phyloP scores from a whole-genome alignment of 2,797 vertebrate species.

The Melanotaenia pygmaea region DNA sequence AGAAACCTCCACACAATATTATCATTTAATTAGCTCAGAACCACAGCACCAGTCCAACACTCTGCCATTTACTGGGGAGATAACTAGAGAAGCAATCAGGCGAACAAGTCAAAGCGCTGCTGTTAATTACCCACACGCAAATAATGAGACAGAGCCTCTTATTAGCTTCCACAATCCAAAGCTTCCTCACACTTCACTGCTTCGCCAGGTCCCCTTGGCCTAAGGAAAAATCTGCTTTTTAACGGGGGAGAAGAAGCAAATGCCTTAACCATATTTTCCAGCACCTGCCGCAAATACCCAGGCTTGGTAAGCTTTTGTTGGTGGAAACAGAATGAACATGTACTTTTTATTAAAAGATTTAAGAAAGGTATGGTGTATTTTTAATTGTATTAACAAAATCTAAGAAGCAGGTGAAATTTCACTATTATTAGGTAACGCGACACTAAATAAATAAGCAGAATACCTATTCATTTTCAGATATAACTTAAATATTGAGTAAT shows the following conservation, averaged over 20 bases:
- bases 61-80: conserved; percentile 80
- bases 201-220: conserved; percentile 68
- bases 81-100: conserved; percentile 84
- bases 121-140: conserved; percentile 84
- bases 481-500: neutral
- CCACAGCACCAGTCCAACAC: conserved; percentile 75
- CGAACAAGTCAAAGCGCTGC: conserved; percentile 74
- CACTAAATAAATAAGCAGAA: neutral
- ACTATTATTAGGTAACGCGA: neutral
- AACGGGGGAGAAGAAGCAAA: conserved; percentile 57
- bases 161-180: conserved; percentile 83
- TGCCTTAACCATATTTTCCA: conserved; percentile 46
- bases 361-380: neutral
- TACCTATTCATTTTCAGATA: neutral
- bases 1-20: conserved; percentile 76
- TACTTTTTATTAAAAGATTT: conserved; percentile 7
- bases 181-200: conserved; percentile 77
- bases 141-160: conserved; percentile 83
- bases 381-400: neutral
- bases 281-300: conserved; percentile 47
- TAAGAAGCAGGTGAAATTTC: neutral
- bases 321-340: conserved; percentile 17
- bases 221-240: conserved; percentile 64
- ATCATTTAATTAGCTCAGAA: conserved; percentile 88
- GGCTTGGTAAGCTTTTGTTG: conserved; percentile 26